phyloP scores from a whole-genome alignment of 2,888 invertebrate species.

The Opisthograptis luteolata region DNA sequence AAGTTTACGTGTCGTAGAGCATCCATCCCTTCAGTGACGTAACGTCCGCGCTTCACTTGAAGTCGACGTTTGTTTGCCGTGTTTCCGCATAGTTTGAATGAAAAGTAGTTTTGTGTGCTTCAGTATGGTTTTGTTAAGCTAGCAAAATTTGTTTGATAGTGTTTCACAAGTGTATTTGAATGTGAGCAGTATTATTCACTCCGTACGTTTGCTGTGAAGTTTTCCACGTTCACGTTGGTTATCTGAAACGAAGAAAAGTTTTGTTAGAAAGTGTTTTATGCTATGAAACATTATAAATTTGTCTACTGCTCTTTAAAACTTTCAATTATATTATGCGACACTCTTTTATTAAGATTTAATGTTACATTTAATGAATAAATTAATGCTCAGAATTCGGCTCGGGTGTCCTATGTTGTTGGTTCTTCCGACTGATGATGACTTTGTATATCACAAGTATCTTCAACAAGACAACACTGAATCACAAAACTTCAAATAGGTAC shows the following conservation, averaged over 20 bases:
- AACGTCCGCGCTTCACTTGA: constrained; percentile 58
- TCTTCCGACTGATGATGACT: too few relatives aligned
- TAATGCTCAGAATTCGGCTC: too few relatives aligned
- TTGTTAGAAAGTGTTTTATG: constrained; percentile 3
- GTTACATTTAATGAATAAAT: too few relatives aligned
- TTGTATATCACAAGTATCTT: too few relatives aligned
- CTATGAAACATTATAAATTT: too few relatives aligned
- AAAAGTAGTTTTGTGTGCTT: constrained; percentile 61
- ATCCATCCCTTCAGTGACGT: constrained; percentile 60
- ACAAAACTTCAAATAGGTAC: too few relatives aligned
- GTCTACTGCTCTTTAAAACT: too few relatives aligned
- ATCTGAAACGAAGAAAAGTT: constrained; percentile 60
- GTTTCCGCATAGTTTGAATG: constrained; percentile 70
- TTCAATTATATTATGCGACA: too few relatives aligned
- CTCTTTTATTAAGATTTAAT: too few relatives aligned
- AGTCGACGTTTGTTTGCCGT: constrained; percentile 59
- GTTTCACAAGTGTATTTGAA: constrained; percentile 49
- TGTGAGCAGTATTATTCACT: constrained; percentile 44
- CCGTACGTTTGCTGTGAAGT: constrained; percentile 54
- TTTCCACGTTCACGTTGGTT: constrained; percentile 40
- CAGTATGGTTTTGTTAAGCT: constrained; percentile 59
- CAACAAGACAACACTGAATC: too few relatives aligned
- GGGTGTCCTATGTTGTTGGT: too few relatives aligned
- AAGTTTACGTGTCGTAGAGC: constrained; percentile 47
- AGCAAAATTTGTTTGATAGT: constrained; percentile 61